phyloP scores from a whole-genome alignment of 2,113 vertebrate genomes.

The Pedetes capensis region DNA sequence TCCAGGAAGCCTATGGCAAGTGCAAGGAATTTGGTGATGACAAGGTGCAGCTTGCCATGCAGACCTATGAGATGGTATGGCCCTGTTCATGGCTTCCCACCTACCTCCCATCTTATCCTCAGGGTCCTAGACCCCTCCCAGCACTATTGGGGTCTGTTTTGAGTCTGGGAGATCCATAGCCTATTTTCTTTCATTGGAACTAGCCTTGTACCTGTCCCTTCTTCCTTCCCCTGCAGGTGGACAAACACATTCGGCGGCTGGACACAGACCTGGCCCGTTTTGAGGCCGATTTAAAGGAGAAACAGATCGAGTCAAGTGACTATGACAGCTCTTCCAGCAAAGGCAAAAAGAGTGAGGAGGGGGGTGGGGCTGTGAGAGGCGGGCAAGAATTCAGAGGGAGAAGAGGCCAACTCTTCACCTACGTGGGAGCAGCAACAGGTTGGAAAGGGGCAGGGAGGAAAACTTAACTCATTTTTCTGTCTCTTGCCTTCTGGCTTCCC shows the following conservation, averaged over 20 bases:
- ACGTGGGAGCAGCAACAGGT: background rate
- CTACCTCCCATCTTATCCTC: background rate
- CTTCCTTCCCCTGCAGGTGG: slow-evolving; percentile 86
- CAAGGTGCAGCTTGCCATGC: slow-evolving; percentile 99
- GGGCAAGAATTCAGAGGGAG: slow-evolving; percentile 51
- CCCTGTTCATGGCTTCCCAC: slow-evolving; percentile 17
- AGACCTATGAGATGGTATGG: slow-evolving; percentile 98
- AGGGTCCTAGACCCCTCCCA: background rate
- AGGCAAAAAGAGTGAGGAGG: slow-evolving; percentile 94
- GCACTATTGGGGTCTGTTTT: background rate
- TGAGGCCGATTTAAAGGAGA: slow-evolving; percentile 97
- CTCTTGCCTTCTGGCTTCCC: slow-evolving; percentile 55
- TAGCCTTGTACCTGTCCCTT: background rate
- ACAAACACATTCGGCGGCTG: slow-evolving; percentile 96
- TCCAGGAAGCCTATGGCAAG: slow-evolving; percentile 96
- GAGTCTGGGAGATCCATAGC: background rate
- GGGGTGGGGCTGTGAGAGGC: slow-evolving; percentile 68
- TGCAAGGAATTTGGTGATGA: slow-evolving; percentile 98
- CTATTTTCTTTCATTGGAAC: background rate
- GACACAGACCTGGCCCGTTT: slow-evolving; percentile 98
- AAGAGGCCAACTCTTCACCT: background rate
- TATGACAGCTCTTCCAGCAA: slow-evolving; percentile 98
- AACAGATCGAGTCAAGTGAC: slow-evolving; percentile 96
- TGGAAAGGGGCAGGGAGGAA: background rate
- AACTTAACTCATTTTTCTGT: slow-evolving; percentile 49